Evolutionary conservation across 2,113 vertebrate species (phyloP).

Genomic region (Oreochromis niloticus): DNA sequence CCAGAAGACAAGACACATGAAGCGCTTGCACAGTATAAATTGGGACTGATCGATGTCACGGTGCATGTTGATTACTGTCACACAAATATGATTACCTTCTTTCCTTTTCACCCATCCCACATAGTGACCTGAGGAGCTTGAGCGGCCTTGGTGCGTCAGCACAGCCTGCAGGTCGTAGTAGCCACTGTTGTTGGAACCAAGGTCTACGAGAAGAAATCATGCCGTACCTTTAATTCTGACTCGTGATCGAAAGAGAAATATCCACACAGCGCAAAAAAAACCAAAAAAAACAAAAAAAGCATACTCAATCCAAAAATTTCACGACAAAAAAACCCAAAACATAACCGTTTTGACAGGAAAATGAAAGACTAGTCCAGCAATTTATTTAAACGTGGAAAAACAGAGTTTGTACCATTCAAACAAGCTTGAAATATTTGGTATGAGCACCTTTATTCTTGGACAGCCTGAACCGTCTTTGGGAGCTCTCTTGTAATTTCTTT

Average conservation of each 20-base stretch:
- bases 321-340: too few relatives aligned
- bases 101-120: conserved; percentile 98
- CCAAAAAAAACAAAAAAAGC: too few relatives aligned
- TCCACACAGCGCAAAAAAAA: fast-evolving
- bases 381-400: neutral
- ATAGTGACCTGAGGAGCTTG: conserved; percentile 97
- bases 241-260: neutral
- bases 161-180: conserved; percentile 98
- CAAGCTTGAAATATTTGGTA: neutral
- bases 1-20: neutral
- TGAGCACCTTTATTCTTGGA: neutral
- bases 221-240: neutral
- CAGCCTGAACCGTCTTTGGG: neutral
- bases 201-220: conserved; percentile 67
- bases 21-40: neutral
- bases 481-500: neutral
- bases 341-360: neutral
- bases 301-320: too few relatives aligned
- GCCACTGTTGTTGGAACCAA: conserved; percentile 94
- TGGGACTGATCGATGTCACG: neutral
- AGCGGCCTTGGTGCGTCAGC: conserved; percentile 95
- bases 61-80: neutral
- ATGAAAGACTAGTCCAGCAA: neutral
- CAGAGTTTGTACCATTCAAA: neutral
- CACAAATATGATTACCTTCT: conserved; percentile 79